Evolutionary conservation across 2,797 vertebrate species (phyloP), one percentile per base, ranked within the genome.

Genomic region (Ptychobarbus kaznakovi): DNA sequence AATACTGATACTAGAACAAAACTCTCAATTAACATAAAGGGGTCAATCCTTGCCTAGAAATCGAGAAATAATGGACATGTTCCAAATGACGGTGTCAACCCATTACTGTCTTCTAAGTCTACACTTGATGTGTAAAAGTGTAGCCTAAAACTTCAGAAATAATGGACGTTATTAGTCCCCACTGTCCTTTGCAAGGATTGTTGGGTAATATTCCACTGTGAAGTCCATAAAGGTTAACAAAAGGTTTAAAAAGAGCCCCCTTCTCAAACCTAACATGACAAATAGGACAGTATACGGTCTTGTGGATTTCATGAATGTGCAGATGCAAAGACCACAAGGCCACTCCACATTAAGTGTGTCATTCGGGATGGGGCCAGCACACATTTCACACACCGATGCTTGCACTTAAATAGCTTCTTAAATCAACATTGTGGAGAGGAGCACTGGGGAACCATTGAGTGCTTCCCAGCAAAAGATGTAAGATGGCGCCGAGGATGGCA

Each of bases 351-450:
- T 51, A 58, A 56, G 6, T n/a, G 32, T 40, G 51, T 58, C 12
- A 40, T 40, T 40, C 40, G 51, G 51, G 20, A 77, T 2, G 6
- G 22, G 20, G 32, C n/a, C 58, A 42, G n/a, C 92, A 91, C 65
- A 74, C 80, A 73, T 81, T 87, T 84, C 81, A 80, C 79, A 81
- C 73, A 79, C 56, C 22, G 77, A 87, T 79, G 65, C 83, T 46
- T 61, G 77, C 51, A 56, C 63, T 85, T 83, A 88, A 88, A 88
- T 86, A 87, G 83, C 69, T 82, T 82, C 86, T 40, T 87, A 85
- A 86, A 86, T 84, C 86, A 90, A 90, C 87, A 90, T 70, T 18
- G 44, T 58, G 69, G 7, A 74, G 40, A 76, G 32, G 18, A 63
- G 61, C 79, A 76, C 84, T 66, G 35, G 81, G 79, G 84, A 87